phyloP scores from a whole-genome alignment of 1,140 invertebrate genomes.

The Apolygus lucorum region DNA sequence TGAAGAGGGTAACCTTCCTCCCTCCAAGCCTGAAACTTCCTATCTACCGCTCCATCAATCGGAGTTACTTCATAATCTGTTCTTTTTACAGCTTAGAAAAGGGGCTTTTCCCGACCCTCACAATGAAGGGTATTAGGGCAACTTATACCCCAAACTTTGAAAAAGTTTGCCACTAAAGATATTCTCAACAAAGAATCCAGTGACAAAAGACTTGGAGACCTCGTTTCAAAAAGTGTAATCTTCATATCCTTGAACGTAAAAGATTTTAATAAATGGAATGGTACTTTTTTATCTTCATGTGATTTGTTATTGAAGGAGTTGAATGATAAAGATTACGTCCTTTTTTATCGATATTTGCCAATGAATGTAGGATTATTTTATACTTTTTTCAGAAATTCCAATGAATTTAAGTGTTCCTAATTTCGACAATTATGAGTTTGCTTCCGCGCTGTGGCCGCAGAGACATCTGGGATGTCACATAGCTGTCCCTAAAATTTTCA shows the following conservation, averaged over 20 bases:
- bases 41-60: not conserved
- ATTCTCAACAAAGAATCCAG: not conserved
- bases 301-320: not conserved
- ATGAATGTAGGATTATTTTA: no score
- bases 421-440: no score
- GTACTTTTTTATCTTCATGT: not conserved
- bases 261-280: not conserved
- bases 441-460: no score
- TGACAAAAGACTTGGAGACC: not conserved
- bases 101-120: not conserved
- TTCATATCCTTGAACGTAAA: not conserved
- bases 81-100: not conserved
- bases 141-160: not conserved
- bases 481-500: no score
- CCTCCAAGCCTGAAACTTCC: no score
- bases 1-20: no score
- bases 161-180: not conserved
- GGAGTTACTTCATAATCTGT: not conserved
- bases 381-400: no score
- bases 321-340: no score
- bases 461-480: no score
- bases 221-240: not conserved
- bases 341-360: no score
- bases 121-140: not conserved
- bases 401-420: no score